These are phyloP conservation scores for Heliconius hortense DNA, from an alignment of 2,888 invertebrate genomes.

Conservation along the genomic window DNA sequence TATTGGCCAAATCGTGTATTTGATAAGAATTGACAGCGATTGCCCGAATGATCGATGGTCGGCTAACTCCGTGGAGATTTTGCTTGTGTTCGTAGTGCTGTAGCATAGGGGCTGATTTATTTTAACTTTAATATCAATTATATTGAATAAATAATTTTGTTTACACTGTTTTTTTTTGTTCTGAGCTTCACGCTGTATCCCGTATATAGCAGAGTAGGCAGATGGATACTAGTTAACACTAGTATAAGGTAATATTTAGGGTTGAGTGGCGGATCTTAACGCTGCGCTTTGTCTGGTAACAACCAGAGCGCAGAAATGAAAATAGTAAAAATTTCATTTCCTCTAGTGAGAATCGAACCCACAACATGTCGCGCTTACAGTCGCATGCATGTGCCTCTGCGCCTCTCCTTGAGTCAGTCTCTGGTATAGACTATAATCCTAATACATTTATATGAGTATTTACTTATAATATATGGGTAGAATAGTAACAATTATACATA, in stretches of 20 bases:
- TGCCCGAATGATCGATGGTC: conserved; percentile 36
- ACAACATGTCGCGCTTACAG: background rate
- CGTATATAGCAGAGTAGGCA: background rate
- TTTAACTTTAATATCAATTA: background rate
- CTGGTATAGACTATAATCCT: no score
- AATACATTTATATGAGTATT: no score
- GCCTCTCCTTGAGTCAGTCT: no score
- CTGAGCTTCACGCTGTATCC: background rate
- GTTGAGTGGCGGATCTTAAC: background rate
- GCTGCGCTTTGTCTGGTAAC: background rate
- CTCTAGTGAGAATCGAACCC: background rate
- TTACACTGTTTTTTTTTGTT: background rate
- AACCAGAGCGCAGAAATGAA: background rate
- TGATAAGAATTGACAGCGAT: conserved; percentile 39
- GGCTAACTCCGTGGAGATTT: conserved; percentile 28
- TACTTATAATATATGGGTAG: no score
- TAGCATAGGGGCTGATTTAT: background rate
- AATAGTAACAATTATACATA: no score
- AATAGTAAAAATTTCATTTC: background rate
- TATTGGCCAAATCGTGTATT: conserved; percentile 32
- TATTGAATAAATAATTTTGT: background rate
- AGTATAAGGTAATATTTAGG: background rate
- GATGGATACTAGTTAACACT: no score
- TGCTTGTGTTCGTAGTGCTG: background rate
- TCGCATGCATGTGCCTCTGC: background rate